Percentiles rank a stretch among this genome's conserved stretches.
phyloP scores from a whole-genome alignment of 2,113 vertebrate genomes.

The Piaya cayana region DNA sequence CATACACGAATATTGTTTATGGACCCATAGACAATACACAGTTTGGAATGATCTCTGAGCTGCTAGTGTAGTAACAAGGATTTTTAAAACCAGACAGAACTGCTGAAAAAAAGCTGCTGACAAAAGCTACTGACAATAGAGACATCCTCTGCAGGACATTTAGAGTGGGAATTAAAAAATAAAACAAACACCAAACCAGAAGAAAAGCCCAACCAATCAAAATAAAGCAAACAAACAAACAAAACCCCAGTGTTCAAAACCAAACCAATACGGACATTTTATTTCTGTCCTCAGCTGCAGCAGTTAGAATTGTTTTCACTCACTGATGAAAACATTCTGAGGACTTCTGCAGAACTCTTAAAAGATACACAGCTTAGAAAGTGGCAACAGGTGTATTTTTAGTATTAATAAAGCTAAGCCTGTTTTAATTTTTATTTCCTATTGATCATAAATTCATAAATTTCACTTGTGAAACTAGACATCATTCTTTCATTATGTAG shows the following conservation, averaged over 20 bases:
- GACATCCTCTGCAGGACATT: not conserved
- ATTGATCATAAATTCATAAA: not conserved
- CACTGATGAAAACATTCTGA: not conserved
- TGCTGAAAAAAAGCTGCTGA: too few relatives aligned
- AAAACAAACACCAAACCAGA: too few relatives aligned
- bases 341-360: not conserved
- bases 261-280: fast-evolving
- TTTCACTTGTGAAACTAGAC: not conserved
- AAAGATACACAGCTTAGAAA: not conserved
- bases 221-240: not conserved
- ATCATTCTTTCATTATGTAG: not conserved
- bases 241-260: not conserved
- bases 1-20: not conserved
- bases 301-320: not conserved
- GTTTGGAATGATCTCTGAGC: not conserved
- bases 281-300: not conserved
- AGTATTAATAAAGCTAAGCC: not conserved
- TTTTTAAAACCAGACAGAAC: not conserved
- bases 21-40: not conserved
- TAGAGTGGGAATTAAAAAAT: not conserved
- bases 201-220: too few relatives aligned
- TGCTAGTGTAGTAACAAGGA: not conserved
- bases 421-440: not conserved
- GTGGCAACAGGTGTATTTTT: not conserved
- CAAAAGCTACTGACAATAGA: not conserved